Percentiles rank a stretch among this genome's conserved stretches.
phyloP scores from a whole-genome alignment of 2,113 vertebrate genomes.

The Neotoma lepida region DNA sequence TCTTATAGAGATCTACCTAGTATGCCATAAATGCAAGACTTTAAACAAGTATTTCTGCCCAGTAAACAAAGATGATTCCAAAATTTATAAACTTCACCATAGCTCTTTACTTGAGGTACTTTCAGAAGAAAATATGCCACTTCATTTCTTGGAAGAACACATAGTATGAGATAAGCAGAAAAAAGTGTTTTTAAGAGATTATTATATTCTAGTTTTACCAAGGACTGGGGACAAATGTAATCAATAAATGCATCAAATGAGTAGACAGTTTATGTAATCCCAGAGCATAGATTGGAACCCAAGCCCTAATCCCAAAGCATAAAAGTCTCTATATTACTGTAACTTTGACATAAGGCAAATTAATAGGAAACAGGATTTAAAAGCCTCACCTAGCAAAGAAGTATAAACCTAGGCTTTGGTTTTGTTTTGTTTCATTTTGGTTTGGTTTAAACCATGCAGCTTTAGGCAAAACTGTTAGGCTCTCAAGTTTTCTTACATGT shows the following conservation, averaged over 20 bases:
- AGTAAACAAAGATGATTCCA: not conserved
- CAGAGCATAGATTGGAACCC: not conserved
- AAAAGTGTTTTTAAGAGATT: not conserved
- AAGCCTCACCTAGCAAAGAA: not conserved
- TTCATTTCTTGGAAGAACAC: conserved; percentile 6
- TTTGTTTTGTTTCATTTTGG: too few relatives aligned
- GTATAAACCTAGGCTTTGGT: not conserved
- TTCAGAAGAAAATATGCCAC: not conserved
- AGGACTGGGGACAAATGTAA: not conserved
- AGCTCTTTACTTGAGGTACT: not conserved
- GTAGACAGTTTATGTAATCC: not conserved
- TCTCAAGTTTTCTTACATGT: not conserved
- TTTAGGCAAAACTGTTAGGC: not conserved
- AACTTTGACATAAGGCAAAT: not conserved
- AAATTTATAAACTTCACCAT: not conserved
- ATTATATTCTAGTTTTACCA: conserved; percentile 32
- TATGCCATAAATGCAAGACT: not conserved
- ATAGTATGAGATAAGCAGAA: not conserved
- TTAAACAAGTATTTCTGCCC: not conserved
- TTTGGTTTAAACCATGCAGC: not conserved
- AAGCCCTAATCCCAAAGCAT: not conserved
- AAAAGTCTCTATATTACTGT: not conserved
- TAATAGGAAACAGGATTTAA: conserved; percentile 1
- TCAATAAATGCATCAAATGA: conserved; percentile 9
- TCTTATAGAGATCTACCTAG: not conserved